phyloP scores from a whole-genome alignment of 2,113 vertebrate genomes.

The Labeo catla region DNA sequence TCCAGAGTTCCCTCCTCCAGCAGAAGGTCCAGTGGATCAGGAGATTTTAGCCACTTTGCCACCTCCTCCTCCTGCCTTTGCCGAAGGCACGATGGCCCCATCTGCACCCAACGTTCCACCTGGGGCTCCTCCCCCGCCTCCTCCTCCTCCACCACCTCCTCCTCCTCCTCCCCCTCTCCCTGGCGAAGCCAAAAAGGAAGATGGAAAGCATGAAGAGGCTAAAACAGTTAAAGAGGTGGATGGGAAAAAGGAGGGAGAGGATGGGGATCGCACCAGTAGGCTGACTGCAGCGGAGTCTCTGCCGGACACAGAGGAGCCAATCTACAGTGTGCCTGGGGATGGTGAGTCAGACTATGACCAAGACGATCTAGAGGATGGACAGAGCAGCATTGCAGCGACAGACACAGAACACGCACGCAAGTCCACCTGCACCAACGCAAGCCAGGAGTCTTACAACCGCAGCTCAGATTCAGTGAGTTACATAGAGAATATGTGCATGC shows the following conservation, averaged over 20 bases:
- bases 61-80: constrained; percentile 77
- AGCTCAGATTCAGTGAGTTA: constrained; percentile 89
- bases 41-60: constrained; percentile 76
- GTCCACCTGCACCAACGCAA: constrained; percentile 84
- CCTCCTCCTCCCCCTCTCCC: constrained; percentile 52
- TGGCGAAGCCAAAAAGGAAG: constrained; percentile 46
- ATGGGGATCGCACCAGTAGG: constrained; percentile 68
- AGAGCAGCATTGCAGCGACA: constrained; percentile 71
- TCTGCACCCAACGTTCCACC: constrained; percentile 53
- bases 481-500: background rate
- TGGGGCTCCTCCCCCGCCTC: constrained; percentile 45
- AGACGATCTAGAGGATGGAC: constrained; percentile 85
- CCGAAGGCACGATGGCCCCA: constrained; percentile 71
- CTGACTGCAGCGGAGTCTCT: constrained; percentile 75
- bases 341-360: constrained; percentile 90
- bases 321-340: constrained; percentile 83
- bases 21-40: constrained; percentile 71
- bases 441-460: constrained; percentile 84
- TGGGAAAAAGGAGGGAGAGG: constrained; percentile 56
- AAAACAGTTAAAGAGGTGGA: constrained; percentile 34
- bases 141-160: constrained; percentile 51
- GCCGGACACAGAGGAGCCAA: constrained; percentile 78
- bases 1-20: constrained; percentile 75
- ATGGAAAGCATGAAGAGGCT: constrained; percentile 19
- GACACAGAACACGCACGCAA: constrained; percentile 80